Conservation (phyloP, 2,888 invertebrate genomes). For the Druceiella hillmani region DNA sequence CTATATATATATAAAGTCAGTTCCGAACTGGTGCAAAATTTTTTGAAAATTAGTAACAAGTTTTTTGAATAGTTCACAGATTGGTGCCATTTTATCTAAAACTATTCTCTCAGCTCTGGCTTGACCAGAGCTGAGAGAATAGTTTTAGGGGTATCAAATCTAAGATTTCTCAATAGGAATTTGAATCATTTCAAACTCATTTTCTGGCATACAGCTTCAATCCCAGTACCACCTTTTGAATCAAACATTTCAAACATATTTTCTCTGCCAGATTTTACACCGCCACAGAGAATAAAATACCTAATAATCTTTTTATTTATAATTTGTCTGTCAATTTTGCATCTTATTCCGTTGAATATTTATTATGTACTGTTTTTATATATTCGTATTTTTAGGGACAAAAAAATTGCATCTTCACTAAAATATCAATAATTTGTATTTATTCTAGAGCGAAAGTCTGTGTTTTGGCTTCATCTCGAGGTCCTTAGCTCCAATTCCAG, state of each 20-base stretch:
- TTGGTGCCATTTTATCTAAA: slow-evolving; percentile 19
- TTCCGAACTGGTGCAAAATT: slow-evolving; percentile 19
- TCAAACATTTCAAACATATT: slow-evolving; percentile 21
- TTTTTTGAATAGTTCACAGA: slow-evolving; percentile 16
- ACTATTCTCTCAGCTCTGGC: slow-evolving; percentile 5
- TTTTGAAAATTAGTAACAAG: slow-evolving; percentile 21
- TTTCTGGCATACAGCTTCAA: slow-evolving; percentile 19
- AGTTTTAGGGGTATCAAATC: slow-evolving; percentile 12
- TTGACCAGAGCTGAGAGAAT: no score
- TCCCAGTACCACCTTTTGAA: slow-evolving; percentile 17
- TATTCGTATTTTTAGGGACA: slow-evolving; percentile 17
- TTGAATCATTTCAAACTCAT: slow-evolving; percentile 19
- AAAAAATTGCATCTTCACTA: slow-evolving; percentile 15
- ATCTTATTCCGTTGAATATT: slow-evolving; percentile 14
- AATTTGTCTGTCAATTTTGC: slow-evolving; percentile 19
- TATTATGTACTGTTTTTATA: slow-evolving; percentile 16
- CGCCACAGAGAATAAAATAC: slow-evolving; percentile 16
- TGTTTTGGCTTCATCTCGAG: slow-evolving; percentile 13
- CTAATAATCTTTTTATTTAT: slow-evolving; percentile 19
- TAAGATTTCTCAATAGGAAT: slow-evolving; percentile 19
- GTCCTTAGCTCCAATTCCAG: no score
- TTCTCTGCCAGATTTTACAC: slow-evolving; percentile 13
- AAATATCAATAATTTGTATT: slow-evolving; percentile 20
- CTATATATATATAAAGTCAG: slow-evolving; percentile 11
- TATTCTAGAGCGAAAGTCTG: no score